Evolutionary conservation across 2,113 vertebrate genomes (phyloP).

Genomic region (Myrmophylax atrothorax): DNA sequence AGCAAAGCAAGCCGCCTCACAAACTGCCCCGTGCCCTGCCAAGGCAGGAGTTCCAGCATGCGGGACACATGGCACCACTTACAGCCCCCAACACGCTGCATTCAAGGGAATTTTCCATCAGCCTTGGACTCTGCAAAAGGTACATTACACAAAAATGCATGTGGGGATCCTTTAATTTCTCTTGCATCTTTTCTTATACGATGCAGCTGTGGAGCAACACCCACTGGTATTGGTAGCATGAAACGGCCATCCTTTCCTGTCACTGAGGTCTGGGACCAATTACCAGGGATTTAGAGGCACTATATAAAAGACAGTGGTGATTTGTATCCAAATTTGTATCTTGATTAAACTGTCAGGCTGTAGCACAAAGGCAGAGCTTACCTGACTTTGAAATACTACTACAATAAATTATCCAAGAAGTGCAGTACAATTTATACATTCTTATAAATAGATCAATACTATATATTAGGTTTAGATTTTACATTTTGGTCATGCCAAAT

Average conservation of each 20-base stretch:
- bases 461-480: not conserved
- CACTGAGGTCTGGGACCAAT: constrained; percentile 62
- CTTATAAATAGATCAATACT: not conserved
- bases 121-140: not conserved
- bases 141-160: constrained; percentile 20
- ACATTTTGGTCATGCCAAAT: not conserved
- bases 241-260: not conserved
- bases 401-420: constrained; percentile 31
- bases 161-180: constrained; percentile 41
- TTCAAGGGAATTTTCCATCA: constrained; percentile 26
- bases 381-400: constrained; percentile 26
- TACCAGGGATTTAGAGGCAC: constrained; percentile 57
- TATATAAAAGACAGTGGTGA: constrained; percentile 66
- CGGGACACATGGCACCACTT: constrained; percentile 15
- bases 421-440: not conserved
- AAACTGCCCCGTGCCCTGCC: not conserved
- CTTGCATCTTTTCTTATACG: constrained; percentile 48
- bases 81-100: not conserved
- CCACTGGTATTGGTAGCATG: constrained; percentile 29
- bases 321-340: constrained; percentile 70
- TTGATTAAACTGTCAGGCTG: constrained; percentile 65
- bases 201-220: constrained; percentile 52
- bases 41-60: not conserved
- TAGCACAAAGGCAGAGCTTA: constrained; percentile 19
- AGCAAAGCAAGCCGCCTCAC: not conserved